Evolutionary conservation across 2,888 invertebrate genomes (phyloP), one percentile per base, ranked within the genome.

Genomic region (Sabatieria punctata): DNA sequence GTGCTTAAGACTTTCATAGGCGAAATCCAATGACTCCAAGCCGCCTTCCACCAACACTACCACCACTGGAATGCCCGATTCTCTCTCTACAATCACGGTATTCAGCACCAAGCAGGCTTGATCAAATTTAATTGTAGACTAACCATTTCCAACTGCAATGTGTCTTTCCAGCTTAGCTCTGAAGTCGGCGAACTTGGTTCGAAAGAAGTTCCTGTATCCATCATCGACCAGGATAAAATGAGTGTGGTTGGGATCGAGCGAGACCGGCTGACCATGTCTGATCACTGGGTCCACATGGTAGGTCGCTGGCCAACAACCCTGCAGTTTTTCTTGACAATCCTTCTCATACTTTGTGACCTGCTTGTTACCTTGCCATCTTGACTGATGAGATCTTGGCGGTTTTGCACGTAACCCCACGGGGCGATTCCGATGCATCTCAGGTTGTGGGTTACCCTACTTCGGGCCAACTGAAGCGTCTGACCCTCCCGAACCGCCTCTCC

Each of bases 201-300:
- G 6, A 18, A 26, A 41, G 4, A 15, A 26, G 26, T 56, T 59
- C 25, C 66, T 51, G 46, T 54, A 49, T 2, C 66, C 66, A 52
- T 66, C 63, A 50, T 69, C 68, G 3, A 68, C 64, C 52, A 69
- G 59, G 13, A 69, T 58, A 51, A 68, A 69, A 54, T 69, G 68
- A 11, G 69, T 69, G 58, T 69, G 68, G 52, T 68, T 60, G 3
- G 65, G 62, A 50, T 68, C 67, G 11, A 68, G 57, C 6, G 65
- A 64, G 4, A 66, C 66, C 4, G 67, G 64, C n/a, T 57, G 52
- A 11, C 60, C 60, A 42, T 63, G 60, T 13, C 57, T 56, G 36
- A 67, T 65, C 27, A 60, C 58, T 41, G 65, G 62, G 47, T 64
- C 65, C 11, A 65, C 61, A 36, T 65, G 61, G 54, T 61, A 68